Base-by-base conservation (phyloP, 2,888 invertebrate genomes). In the Thysanoteuthis rhombus region DNA sequence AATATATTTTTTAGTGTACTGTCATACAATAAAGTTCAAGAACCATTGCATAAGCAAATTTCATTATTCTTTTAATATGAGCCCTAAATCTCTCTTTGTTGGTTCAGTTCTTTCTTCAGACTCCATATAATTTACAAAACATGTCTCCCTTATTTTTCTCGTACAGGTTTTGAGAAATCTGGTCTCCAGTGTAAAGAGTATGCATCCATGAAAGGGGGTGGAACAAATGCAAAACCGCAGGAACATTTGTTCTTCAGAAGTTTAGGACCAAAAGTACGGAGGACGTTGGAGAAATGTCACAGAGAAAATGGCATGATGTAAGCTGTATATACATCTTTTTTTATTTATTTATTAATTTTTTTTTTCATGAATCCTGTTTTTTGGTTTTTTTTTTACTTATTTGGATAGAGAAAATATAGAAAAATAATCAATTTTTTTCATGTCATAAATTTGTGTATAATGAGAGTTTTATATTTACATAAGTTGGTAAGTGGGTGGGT, bases 241-340 rank as follows among this genome's bases (percentile, higher is more conserved):
- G 97, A 97, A 94, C 98, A 98, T 95, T 96, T 97, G 90, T 98
- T 98, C 96, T 98, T 98, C 96, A 97, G 97, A 94, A 97, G 97
- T 91, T 96, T 98, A 32, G 97, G 97, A 25, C 98, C 98, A 36
- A 96, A 97, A 93, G 97, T 98, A 36, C 97, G 97, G 94, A 96
- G 98, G 89, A 98, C 97, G 22, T 96, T 98, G 93, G 98, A 98
- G 94, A 98, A 98, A 96, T 98, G 98, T 96, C 97, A 98, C 95
- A 96, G 98, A 94, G 98, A 98, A 96, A 98, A 98, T 96, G 97
- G 98, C 93, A 97, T 98, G 94, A 98, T 98, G 98, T 98, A 96
- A 97, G 97, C 96, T 45, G 52, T 42, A 89, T 90, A 89, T 90
- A 6, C 10, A 36, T 91, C 38, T 90, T 47, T 93, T 47, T 47